phyloP scores from a whole-genome alignment of 2,113 vertebrate genomes.

The Picathartes gymnocephalus region DNA sequence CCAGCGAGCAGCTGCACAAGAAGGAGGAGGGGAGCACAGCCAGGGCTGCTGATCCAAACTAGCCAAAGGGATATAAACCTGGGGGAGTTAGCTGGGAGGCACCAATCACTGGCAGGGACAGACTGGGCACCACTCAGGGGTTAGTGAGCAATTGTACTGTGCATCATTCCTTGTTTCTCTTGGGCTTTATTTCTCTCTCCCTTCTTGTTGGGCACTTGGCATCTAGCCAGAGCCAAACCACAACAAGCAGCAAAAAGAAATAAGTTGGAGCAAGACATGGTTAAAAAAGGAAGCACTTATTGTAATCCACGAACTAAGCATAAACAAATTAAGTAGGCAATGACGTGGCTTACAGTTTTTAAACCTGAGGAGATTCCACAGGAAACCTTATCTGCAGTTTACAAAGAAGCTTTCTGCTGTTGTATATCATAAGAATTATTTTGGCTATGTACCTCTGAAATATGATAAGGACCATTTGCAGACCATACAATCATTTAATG shows the following conservation, averaged over 20 bases:
- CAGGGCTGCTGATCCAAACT: neutral
- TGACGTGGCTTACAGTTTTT: neutral
- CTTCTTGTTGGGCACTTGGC: neutral
- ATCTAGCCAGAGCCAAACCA: neutral
- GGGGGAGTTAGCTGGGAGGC: neutral
- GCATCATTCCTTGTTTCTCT: neutral
- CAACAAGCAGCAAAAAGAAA: neutral
- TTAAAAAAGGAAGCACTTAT: neutral
- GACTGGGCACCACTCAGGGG: neutral
- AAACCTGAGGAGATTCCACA: constrained; percentile 20
- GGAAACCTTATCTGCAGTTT: neutral
- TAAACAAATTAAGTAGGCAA: neutral
- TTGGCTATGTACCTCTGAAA: neutral
- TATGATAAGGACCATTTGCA: neutral
- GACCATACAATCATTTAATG: neutral
- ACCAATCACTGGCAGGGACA: neutral
- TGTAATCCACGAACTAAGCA: neutral
- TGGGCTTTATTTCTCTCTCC: neutral
- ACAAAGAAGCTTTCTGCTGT: neutral
- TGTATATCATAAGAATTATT: neutral
- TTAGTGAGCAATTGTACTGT: neutral
- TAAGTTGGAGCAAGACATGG: rapidly evolving
- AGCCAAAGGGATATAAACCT: neutral
- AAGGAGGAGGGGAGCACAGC: neutral
- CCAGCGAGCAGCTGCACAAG: rapidly evolving